phyloP scores from a whole-genome alignment of 1,140 invertebrate species.

The Homarus americanus region DNA sequence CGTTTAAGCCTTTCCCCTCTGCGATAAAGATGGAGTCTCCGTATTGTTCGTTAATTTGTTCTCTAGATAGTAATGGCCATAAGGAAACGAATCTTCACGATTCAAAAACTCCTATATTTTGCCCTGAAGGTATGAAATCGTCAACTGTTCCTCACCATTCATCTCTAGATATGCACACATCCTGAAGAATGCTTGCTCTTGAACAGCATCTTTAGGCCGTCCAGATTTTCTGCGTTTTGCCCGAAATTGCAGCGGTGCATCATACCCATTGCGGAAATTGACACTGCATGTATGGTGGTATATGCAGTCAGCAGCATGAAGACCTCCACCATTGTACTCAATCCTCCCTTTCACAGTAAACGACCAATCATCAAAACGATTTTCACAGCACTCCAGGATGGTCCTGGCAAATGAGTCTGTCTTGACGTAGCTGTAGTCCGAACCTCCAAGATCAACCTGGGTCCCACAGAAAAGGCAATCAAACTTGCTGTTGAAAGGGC shows the following conservation, averaged over 20 bases:
- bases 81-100: neutral
- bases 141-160: slow-evolving; percentile 61
- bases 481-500: no score
- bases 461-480: slow-evolving; percentile 23
- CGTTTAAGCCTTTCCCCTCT: neutral
- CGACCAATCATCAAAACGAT: slow-evolving; percentile 19
- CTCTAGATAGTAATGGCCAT: neutral
- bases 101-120: slow-evolving; percentile 33
- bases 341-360: slow-evolving; percentile 44
- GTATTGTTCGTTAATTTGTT: neutral
- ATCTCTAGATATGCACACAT: slow-evolving; percentile 57
- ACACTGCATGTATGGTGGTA: slow-evolving; percentile 36
- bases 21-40: slow-evolving; percentile 1
- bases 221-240: slow-evolving; percentile 39
- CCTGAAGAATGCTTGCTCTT: slow-evolving; percentile 51
- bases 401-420: slow-evolving; percentile 12
- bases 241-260: slow-evolving; percentile 20
- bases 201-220: slow-evolving; percentile 14
- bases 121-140: slow-evolving; percentile 26
- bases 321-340: slow-evolving; percentile 40
- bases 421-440: slow-evolving; percentile 37
- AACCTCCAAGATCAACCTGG: neutral
- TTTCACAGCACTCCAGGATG: slow-evolving; percentile 15
- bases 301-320: slow-evolving; percentile 43
- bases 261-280: slow-evolving; percentile 36